These are phyloP conservation scores for Acipenser oxyrinchus DNA, from an alignment of 2,797 vertebrate species.

Conservation along the genomic window DNA sequence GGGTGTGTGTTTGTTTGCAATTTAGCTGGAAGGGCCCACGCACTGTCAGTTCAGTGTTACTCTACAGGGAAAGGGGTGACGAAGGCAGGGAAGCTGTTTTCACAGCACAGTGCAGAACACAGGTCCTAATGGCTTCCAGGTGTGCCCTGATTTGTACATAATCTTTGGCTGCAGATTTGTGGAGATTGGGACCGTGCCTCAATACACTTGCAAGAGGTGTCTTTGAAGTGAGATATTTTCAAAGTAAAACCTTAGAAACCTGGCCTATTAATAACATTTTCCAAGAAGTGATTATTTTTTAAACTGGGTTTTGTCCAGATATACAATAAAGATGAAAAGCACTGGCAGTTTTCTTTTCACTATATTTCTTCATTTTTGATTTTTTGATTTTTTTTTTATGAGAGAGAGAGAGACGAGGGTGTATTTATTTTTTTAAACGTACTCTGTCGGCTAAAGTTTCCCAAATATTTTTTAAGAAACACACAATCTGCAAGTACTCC, in stretches of 20 bases:
- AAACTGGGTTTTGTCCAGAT: conserved; percentile 12
- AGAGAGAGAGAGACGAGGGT: neutral
- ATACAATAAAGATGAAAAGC: neutral
- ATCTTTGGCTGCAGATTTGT: conserved; percentile 38
- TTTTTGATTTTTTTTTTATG: neutral
- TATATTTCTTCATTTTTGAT: neutral
- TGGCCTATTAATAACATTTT: conserved; percentile 13
- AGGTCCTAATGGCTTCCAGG: conserved; percentile 56
- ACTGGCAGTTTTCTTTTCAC: neutral
- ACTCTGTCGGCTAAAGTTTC: neutral
- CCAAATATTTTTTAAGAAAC: neutral
- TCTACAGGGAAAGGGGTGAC: conserved; percentile 40
- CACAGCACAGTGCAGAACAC: conserved; percentile 31
- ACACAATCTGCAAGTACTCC: conserved; percentile 2
- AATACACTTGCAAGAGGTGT: conserved; percentile 44
- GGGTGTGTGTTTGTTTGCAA: conserved; percentile 38
- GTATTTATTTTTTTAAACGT: neutral
- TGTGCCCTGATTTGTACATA: conserved; percentile 35
- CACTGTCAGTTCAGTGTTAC: conserved; percentile 45
- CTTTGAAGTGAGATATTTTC: conserved; percentile 42
- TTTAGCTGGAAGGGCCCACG: conserved; percentile 36
- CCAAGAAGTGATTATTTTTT: conserved; percentile 15
- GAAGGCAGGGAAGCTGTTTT: conserved; percentile 25
- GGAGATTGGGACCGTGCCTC: conserved; percentile 44
- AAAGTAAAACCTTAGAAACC: conserved; percentile 15